Percentiles rank a stretch among this genome's conserved stretches.
These are phyloP conservation scores for Zoanthus sociatus DNA, from an alignment of 92 coral and sea anemone genomes.

Conservation along the genomic window DNA sequence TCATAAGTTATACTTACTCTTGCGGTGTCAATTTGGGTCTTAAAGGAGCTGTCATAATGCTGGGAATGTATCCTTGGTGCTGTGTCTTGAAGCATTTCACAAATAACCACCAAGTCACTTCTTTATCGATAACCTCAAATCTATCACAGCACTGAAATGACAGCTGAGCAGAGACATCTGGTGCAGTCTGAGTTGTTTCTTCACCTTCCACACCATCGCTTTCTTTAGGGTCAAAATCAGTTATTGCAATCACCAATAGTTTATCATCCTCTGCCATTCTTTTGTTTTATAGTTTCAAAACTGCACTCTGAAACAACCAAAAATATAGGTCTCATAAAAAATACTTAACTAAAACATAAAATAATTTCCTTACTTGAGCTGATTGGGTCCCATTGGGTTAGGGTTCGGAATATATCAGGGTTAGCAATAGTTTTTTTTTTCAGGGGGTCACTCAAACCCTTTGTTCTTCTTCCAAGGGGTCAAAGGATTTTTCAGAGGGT, in stretches of 20 bases:
- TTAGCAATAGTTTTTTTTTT: no score
- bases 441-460: no score
- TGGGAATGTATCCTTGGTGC: constrained; percentile 87
- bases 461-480: no score
- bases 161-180: constrained; percentile 81
- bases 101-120: constrained; percentile 91
- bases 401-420: no score
- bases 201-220: constrained; percentile 59
- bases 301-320: not conserved
- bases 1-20: constrained; percentile 68
- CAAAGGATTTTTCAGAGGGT: no score
- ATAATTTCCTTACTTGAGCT: no score
- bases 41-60: constrained; percentile 80
- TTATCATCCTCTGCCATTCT: not conserved
- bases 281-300: not conserved
- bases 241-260: constrained; percentile 78
- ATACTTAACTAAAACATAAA: no score
- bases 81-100: constrained; percentile 63
- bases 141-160: constrained; percentile 70
- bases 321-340: not conserved
- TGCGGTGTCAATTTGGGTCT: constrained; percentile 66
- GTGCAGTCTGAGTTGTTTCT: constrained; percentile 72
- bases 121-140: constrained; percentile 77
- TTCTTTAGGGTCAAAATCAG: constrained; percentile 70
- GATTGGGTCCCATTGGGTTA: no score